Conservation (phyloP, 2,113 vertebrate species). For the Jacana jacana region DNA sequence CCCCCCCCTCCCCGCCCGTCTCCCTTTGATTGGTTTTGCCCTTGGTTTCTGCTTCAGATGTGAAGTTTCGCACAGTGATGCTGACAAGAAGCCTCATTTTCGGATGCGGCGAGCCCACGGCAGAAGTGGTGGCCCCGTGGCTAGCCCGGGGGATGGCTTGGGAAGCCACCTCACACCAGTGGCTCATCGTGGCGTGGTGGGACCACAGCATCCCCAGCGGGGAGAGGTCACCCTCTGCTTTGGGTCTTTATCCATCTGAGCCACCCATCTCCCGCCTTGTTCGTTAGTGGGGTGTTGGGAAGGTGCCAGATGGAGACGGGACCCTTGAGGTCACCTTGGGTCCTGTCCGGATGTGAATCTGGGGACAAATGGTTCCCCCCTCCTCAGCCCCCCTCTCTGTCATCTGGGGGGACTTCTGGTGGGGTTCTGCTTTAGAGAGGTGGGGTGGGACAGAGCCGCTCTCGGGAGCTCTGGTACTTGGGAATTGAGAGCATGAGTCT, state of each 20-base stretch:
- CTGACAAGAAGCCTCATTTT: not conserved
- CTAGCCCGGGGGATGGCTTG: accelerated
- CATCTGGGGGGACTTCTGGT: accelerated
- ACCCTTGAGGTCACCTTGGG: not conserved
- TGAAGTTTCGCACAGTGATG: constrained; percentile 3
- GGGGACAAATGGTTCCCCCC: not conserved
- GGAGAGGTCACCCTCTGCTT: not conserved
- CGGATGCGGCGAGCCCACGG: not conserved
- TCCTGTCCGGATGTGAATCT: not conserved
- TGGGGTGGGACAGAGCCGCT: not conserved
- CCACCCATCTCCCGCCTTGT: accelerated
- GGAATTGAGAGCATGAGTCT: accelerated
- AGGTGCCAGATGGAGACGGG: accelerated
- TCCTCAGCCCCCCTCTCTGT: accelerated
- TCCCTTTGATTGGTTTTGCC: constrained; percentile 67
- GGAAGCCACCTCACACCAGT: accelerated
- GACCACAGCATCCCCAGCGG: not conserved
- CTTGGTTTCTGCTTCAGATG: constrained; percentile 60
- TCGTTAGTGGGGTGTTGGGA: accelerated
- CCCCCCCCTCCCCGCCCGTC: not conserved
- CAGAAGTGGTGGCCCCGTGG: accelerated
- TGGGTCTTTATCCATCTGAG: accelerated
- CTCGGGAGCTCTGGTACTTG: accelerated
- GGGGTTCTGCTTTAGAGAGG: not conserved
- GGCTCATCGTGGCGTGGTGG: accelerated